These are phyloP conservation scores for Heliornis fulica DNA, from an alignment of 2,113 vertebrate species.

Conservation along the genomic window DNA sequence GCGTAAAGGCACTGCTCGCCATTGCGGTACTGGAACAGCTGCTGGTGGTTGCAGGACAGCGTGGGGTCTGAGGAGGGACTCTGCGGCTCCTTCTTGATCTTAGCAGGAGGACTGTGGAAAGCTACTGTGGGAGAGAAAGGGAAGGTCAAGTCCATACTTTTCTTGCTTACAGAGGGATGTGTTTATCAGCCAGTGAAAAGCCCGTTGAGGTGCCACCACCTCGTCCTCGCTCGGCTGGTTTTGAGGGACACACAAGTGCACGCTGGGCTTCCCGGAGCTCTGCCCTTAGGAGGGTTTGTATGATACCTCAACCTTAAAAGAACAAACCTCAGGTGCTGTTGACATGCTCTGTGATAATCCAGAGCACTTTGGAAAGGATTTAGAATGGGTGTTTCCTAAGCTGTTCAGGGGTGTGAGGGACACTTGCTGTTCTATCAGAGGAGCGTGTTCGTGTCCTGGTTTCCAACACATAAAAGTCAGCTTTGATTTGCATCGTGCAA, in stretches of 20 bases:
- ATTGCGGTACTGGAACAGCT: conserved; percentile 78
- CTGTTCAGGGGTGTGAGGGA: neutral
- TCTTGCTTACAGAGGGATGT: accelerated
- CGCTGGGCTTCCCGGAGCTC: neutral
- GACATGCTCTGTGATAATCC: neutral
- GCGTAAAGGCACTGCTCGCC: conserved; percentile 96
- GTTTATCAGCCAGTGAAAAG: neutral
- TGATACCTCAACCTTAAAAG: neutral
- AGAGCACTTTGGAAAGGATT: neutral
- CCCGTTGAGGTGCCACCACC: neutral
- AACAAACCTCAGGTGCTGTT: neutral
- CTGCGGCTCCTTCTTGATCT: conserved; percentile 93
- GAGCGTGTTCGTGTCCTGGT: neutral
- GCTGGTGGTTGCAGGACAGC: conserved; percentile 89
- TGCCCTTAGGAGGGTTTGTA: neutral
- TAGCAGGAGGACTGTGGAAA: conserved; percentile 94
- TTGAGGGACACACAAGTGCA: neutral
- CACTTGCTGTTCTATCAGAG: neutral
- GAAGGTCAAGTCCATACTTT: neutral
- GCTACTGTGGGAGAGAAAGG: conserved; percentile 79
- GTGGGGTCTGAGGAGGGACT: conserved; percentile 86
- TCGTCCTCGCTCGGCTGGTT: neutral
- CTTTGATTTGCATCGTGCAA: neutral
- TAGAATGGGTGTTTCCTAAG: neutral
- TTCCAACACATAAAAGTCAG: neutral